phyloP scores from a whole-genome alignment of 2,797 vertebrate species.

The Sparidentex hasta region DNA sequence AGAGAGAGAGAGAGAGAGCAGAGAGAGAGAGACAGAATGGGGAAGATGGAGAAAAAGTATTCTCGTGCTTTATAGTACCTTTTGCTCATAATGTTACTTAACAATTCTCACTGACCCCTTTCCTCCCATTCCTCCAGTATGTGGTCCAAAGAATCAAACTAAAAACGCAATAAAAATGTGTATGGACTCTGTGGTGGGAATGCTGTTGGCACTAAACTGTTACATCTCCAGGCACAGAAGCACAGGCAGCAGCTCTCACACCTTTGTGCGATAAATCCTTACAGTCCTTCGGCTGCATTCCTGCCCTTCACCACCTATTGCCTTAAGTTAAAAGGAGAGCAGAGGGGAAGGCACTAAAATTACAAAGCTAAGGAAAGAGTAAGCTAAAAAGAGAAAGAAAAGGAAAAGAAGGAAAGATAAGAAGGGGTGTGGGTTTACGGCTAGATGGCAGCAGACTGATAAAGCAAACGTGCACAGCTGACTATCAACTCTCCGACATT shows the following conservation, averaged over 20 bases:
- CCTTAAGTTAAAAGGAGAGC: slow-evolving; percentile 78
- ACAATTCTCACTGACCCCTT: slow-evolving; percentile 75
- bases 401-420: slow-evolving; percentile 52
- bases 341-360: slow-evolving; percentile 76
- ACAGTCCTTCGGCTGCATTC: slow-evolving; percentile 83
- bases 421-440: slow-evolving; percentile 25
- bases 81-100: slow-evolving; percentile 82
- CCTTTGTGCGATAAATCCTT: slow-evolving; percentile 83
- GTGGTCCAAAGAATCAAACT: slow-evolving; percentile 80
- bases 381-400: slow-evolving; percentile 41
- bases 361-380: slow-evolving; percentile 71
- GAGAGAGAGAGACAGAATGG: slow-evolving; percentile 62
- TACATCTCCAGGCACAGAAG: slow-evolving; percentile 82
- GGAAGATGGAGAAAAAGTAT: slow-evolving; percentile 66
- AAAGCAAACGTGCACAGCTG: slow-evolving; percentile 21
- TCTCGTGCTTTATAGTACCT: slow-evolving; percentile 39
- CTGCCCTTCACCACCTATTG: slow-evolving; percentile 83
- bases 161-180: slow-evolving; percentile 77
- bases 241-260: slow-evolving; percentile 79
- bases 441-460: slow-evolving; percentile 49
- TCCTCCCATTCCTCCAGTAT: slow-evolving; percentile 52
- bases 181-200: slow-evolving; percentile 75
- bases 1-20: slow-evolving; percentile 59
- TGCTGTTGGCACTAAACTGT: slow-evolving; percentile 84
- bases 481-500: slow-evolving; percentile 16